phyloP scores from a whole-genome alignment of 2,797 vertebrate genomes.

The Delichon dasypus region DNA sequence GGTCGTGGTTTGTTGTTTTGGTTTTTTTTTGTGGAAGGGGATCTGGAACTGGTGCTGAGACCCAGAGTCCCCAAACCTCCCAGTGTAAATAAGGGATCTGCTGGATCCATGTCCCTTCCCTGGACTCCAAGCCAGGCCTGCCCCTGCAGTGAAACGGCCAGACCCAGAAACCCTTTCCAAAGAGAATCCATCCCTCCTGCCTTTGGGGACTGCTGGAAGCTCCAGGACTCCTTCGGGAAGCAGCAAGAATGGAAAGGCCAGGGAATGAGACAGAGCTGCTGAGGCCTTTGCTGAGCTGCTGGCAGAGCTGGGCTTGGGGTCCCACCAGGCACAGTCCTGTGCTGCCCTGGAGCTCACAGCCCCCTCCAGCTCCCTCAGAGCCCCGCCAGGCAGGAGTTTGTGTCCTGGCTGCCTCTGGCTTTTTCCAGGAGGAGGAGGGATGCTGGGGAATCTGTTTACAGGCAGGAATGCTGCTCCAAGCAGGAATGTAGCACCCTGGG shows the following conservation, averaged over 20 bases:
- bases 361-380: not conserved
- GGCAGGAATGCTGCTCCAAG: not conserved
- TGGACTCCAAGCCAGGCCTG: fast-evolving
- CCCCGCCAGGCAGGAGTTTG: fast-evolving
- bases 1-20: not conserved
- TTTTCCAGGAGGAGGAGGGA: not conserved
- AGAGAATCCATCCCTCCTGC: not conserved
- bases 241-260: not conserved
- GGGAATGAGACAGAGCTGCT: not conserved
- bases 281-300: not conserved
- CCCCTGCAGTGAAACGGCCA: not conserved
- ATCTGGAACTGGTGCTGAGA: not conserved
- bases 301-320: not conserved
- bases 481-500: not conserved
- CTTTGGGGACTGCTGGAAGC: not conserved
- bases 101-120: not conserved
- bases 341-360: not conserved
- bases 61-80: not conserved
- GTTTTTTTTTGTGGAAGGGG: not conserved
- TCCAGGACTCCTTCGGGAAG: not conserved
- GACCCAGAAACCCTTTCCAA: not conserved
- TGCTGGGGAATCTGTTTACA: not conserved
- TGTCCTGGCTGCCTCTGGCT: not conserved
- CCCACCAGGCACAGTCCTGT: not conserved
- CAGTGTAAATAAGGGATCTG: fast-evolving